A percentile compares a stretch with the other conserved stretches of the same genome.
Conservation (phyloP, 2,797 vertebrate species). For the Sphenodon punctatus region DNA sequence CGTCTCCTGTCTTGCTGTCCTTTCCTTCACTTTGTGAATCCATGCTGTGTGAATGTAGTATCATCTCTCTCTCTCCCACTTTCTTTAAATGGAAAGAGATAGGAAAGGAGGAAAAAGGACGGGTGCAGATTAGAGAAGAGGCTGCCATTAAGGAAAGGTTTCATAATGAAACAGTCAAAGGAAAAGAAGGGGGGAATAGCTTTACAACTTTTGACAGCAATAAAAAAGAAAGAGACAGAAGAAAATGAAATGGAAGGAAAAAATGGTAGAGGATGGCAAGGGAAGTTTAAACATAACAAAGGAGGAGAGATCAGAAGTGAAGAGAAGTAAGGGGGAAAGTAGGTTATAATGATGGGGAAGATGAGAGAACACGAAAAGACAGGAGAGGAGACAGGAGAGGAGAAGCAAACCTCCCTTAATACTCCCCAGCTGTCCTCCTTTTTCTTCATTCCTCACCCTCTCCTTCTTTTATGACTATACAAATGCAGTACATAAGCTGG, state of each 20-base stretch:
- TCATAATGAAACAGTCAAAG: conserved; percentile 30
- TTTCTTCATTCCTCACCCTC: conserved; percentile 4
- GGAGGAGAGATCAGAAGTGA: too few species aligned
- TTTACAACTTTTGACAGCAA: conserved; percentile 29
- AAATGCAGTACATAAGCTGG: too few species aligned
- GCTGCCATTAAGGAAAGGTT: too few species aligned
- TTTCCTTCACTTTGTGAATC: neutral
- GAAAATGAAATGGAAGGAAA: neutral
- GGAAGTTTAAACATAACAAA: conserved; percentile 8
- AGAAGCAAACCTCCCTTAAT: conserved; percentile 15
- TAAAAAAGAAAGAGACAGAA: too few species aligned
- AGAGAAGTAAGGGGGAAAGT: neutral
- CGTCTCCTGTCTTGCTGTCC: conserved; percentile 19
- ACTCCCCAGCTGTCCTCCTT: neutral
- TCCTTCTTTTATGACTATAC: too few species aligned
- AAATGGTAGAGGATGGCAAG: neutral
- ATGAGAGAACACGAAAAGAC: neutral
- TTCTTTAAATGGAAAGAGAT: neutral
- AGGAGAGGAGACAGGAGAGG: neutral
- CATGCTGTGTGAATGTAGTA: conserved; percentile 17
- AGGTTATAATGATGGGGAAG: neutral
- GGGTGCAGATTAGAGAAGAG: neutral
- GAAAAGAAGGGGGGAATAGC: conserved; percentile 28
- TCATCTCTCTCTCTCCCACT: conserved; percentile 37
- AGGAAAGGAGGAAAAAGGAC: neutral